A percentile compares a stretch with the other conserved stretches of the same genome.
Conservation (phyloP, 2,797 vertebrate genomes). For the Cichlasoma orientale region DNA sequence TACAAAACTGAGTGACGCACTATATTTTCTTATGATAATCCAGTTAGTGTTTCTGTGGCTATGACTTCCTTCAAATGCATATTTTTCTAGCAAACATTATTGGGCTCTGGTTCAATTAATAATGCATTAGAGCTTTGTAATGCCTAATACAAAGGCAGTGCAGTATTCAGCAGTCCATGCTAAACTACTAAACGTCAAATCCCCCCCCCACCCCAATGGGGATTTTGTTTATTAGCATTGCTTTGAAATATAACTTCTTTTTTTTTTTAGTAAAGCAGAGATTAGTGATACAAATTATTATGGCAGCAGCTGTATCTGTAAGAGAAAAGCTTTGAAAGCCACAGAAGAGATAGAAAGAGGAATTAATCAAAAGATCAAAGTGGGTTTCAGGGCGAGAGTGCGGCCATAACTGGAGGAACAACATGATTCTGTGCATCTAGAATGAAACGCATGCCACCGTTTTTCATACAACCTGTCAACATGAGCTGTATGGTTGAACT, state of each 20-base stretch:
- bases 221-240: constrained; percentile 1
- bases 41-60: background rate
- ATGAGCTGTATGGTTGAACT: background rate
- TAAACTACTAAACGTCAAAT: background rate
- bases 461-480: background rate
- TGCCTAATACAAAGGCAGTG: constrained; percentile 16
- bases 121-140: constrained; percentile 31
- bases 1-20: too few species aligned
- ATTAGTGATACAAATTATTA: constrained; percentile 13
- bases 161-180: constrained; percentile 28
- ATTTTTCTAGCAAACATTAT: constrained; percentile 33
- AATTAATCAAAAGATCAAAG: constrained; percentile 18
- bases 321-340: constrained; percentile 1
- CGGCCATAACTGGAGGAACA: background rate
- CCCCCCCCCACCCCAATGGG: background rate
- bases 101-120: constrained; percentile 37
- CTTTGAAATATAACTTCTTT: background rate
- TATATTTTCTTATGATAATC: constrained; percentile 3
- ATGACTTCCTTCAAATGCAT: background rate
- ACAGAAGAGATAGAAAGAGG: background rate
- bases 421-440: background rate
- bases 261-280: background rate
- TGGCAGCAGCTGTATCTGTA: background rate
- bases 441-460: background rate
- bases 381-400: background rate